Evolutionary conservation across 2,797 vertebrate species (phyloP).

Genomic region (Sternarchorhynchus goeldii): DNA sequence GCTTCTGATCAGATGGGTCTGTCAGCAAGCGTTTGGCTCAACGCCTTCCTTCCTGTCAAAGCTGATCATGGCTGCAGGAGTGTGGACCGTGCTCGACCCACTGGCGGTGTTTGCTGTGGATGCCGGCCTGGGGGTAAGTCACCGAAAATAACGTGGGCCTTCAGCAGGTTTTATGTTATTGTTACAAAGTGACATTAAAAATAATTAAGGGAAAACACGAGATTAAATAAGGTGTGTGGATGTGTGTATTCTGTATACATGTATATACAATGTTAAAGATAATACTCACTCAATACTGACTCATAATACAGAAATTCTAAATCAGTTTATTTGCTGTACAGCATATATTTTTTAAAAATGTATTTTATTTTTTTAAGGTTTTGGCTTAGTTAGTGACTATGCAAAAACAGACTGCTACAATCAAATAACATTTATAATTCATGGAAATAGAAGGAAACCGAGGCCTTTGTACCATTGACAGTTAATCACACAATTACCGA

Average conservation of each 20-base stretch:
- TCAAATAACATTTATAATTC: not conserved
- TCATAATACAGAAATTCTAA: slow-evolving; percentile 26
- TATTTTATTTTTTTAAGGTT: not conserved
- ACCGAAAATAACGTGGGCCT: slow-evolving; percentile 89
- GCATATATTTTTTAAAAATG: not conserved
- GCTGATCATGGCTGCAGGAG: slow-evolving; percentile 92
- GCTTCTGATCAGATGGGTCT: slow-evolving; percentile 95
- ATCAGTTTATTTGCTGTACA: slow-evolving; percentile 10
- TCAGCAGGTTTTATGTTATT: slow-evolving; percentile 83
- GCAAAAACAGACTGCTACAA: slow-evolving; percentile 22
- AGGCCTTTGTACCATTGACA: not conserved
- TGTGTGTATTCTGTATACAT: too few relatives aligned
- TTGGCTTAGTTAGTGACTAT: not conserved
- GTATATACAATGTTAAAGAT: too few relatives aligned
- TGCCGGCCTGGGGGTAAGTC: slow-evolving; percentile 97
- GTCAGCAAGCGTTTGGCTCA: slow-evolving; percentile 92
- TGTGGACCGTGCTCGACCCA: slow-evolving; percentile 96
- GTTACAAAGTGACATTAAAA: slow-evolving; percentile 82
- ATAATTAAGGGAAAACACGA: slow-evolving; percentile 50
- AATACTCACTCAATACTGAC: not conserved
- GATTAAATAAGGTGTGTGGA: too few relatives aligned
- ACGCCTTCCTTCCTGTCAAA: slow-evolving; percentile 95
- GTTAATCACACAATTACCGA: not conserved
- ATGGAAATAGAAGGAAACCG: not conserved
- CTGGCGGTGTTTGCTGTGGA: slow-evolving; percentile 93